These are phyloP conservation scores for Agriopis marginaria DNA, from an alignment of 2,888 invertebrate species.

Conservation along the genomic window DNA sequence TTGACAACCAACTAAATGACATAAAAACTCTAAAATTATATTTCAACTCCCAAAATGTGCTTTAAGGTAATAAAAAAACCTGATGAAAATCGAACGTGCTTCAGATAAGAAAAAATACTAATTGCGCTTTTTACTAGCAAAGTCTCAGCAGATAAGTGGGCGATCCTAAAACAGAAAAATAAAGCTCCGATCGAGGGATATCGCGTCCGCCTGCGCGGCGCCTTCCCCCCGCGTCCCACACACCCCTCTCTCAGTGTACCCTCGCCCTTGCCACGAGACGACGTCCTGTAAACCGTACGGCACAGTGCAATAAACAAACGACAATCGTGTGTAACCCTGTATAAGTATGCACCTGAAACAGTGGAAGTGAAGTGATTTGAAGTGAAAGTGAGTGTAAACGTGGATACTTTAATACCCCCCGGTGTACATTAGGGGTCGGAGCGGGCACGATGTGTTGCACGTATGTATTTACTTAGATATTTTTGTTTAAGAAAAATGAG, in stretches of 20 bases:
- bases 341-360: constrained; percentile 30
- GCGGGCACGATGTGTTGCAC: constrained; percentile 24
- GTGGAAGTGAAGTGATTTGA: constrained; percentile 26
- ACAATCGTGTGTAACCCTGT: constrained; percentile 23
- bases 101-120: constrained; percentile 42
- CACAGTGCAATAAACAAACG: constrained; percentile 34
- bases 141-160: constrained; percentile 62
- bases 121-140: constrained; percentile 59
- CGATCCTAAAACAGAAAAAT: constrained; percentile 69
- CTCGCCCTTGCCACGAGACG: constrained; percentile 53
- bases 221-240: constrained; percentile 48
- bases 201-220: constrained; percentile 66
- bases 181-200: constrained; percentile 58
- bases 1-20: no score
- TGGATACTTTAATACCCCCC: constrained; percentile 4
- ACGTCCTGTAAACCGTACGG: constrained; percentile 48
- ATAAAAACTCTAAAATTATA: no score
- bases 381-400: constrained; percentile 22
- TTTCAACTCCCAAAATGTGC: no score
- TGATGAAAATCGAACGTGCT: constrained; percentile 25
- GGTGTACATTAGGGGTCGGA: constrained; percentile 25
- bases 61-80: neutral
- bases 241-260: constrained; percentile 61
- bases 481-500: constrained; percentile 18
- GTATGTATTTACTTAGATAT: constrained; percentile 30